Evolutionary conservation across 2,113 vertebrate genomes (phyloP).

Genomic region (Ginglymostoma cirratum): DNA sequence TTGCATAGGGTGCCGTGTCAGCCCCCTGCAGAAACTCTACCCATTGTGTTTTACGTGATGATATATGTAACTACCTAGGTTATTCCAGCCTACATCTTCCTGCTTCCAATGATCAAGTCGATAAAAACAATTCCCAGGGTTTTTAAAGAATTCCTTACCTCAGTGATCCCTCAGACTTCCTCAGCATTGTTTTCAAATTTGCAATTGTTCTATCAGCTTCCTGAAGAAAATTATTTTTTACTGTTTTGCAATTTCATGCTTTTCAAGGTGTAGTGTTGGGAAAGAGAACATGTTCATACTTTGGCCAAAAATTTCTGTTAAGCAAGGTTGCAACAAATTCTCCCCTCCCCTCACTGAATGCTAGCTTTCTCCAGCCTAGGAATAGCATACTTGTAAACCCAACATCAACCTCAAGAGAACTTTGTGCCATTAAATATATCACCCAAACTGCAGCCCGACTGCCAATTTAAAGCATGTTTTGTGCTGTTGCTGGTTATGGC

Average conservation of each 20-base stretch:
- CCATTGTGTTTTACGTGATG: neutral
- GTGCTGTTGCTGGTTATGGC: neutral
- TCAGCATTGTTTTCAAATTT: neutral
- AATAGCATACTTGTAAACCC: neutral
- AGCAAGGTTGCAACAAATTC: neutral
- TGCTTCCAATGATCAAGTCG: neutral
- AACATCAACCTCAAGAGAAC: neutral
- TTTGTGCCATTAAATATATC: neutral
- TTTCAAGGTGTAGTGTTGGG: neutral
- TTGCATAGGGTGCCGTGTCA: neutral
- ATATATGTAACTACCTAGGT: neutral
- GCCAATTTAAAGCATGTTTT: neutral
- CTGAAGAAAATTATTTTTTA: slow-evolving; percentile 7
- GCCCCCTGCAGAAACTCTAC: neutral
- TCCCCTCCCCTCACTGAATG: neutral
- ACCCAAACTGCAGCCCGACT: neutral
- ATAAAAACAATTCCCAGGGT: neutral
- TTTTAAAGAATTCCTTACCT: neutral
- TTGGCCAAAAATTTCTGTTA: neutral
- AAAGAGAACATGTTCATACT: neutral
- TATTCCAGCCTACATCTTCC: neutral
- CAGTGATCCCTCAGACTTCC: neutral
- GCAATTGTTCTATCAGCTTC: neutral
- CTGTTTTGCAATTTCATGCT: neutral
- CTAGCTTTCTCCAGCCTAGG: neutral